These are phyloP conservation scores for Ornithoptera priamus DNA, from an alignment of 2,888 invertebrate species.

Conservation along the genomic window DNA sequence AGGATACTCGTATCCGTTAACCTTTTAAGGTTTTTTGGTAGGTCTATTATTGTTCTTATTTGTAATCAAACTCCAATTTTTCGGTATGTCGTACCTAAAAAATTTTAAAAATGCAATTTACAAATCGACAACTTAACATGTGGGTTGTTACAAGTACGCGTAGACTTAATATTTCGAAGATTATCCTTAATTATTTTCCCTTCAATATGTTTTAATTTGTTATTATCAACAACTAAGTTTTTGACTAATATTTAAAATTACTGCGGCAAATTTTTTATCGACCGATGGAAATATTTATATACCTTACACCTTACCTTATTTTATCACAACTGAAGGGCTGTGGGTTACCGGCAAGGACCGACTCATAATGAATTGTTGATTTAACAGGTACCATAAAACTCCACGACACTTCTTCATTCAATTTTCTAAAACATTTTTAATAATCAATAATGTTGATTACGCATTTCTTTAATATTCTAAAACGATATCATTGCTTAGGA, in stretches of 20 bases:
- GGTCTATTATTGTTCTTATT: too few relatives aligned
- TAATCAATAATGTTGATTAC: neutral
- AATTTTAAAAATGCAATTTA: neutral
- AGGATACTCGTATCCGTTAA: too few relatives aligned
- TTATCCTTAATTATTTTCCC: neutral
- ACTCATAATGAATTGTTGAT: neutral
- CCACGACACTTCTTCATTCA: conserved; percentile 2
- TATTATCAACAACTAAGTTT: neutral
- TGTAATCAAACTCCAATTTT: too few relatives aligned
- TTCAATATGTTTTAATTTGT: neutral
- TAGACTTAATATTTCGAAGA: too few relatives aligned
- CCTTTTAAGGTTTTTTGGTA: too few relatives aligned
- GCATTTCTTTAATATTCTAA: neutral
- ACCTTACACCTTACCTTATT: conserved; percentile 5
- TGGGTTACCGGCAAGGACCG: conserved; percentile 20
- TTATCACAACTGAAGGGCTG: conserved; percentile 7
- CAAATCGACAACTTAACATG: neutral
- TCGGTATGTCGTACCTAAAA: neutral
- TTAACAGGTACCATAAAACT: neutral
- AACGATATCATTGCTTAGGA: neutral
- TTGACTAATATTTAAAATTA: too few relatives aligned
- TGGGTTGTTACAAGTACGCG: too few relatives aligned
- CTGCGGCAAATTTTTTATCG: too few relatives aligned
- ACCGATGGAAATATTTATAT: neutral
- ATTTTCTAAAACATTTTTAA: conserved; percentile 2